Conservation (phyloP, 1,140 invertebrate species). For the Drosophila azteca region DNA sequence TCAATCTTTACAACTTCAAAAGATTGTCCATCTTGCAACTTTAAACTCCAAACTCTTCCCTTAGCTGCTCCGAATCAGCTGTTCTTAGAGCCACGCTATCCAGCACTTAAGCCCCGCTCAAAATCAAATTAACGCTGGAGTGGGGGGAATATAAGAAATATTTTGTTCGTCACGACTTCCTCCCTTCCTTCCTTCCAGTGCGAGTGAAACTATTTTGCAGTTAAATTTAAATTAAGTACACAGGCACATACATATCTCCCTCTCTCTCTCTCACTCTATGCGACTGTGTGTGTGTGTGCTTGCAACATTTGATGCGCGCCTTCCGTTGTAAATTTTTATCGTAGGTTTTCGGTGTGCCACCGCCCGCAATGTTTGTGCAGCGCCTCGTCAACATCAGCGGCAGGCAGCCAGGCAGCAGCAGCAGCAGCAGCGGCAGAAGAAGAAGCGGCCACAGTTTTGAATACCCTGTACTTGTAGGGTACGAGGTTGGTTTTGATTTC, state of each 20-base stretch:
- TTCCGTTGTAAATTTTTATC: conserved; percentile 64
- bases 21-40: no score
- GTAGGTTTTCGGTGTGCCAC: conserved; percentile 48
- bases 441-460: conserved; percentile 39
- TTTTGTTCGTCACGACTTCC: conserved; percentile 37
- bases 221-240: conserved; percentile 80
- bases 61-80: conserved; percentile 9
- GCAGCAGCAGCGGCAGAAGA: not conserved
- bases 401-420: conserved; percentile 7
- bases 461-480: conserved; percentile 10
- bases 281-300: conserved; percentile 45
- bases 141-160: conserved; percentile 26
- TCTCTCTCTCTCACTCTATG: no score
- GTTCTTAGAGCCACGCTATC: no score
- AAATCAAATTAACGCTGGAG: not conserved
- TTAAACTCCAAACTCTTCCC: no score
- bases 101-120: not conserved
- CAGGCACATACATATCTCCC: not conserved
- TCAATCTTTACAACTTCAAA: no score
- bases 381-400: conserved; percentile 8
- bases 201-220: conserved; percentile 78
- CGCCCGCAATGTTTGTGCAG: conserved; percentile 63
- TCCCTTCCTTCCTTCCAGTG: conserved; percentile 60
- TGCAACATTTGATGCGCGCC: conserved; percentile 76
- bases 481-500: no score